phyloP scores from a whole-genome alignment of 2,888 invertebrate genomes.

The Epinotia demarniana region DNA sequence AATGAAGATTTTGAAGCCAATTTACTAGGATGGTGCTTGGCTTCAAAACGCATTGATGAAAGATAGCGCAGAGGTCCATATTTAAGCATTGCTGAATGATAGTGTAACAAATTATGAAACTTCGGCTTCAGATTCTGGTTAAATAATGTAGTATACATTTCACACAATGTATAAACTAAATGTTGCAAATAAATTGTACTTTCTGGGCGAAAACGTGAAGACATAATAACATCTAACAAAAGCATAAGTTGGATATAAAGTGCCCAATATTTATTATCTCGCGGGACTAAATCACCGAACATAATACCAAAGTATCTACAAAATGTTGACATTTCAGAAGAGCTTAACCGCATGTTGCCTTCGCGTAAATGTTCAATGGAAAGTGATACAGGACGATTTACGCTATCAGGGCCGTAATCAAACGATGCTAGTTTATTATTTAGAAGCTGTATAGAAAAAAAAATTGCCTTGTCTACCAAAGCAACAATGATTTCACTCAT shows the following conservation, averaged over 20 bases:
- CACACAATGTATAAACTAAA: constrained; percentile 24
- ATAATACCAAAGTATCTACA: constrained; percentile 42
- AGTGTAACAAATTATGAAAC: constrained; percentile 41
- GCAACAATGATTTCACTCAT: constrained; percentile 27
- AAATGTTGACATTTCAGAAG: constrained; percentile 24
- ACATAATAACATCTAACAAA: constrained; percentile 36
- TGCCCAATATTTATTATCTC: constrained; percentile 36
- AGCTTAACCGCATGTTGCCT: constrained; percentile 26
- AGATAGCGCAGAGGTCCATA: constrained; percentile 35
- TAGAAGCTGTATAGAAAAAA: constrained; percentile 17
- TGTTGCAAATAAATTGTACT: constrained; percentile 14
- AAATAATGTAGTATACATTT: constrained; percentile 39
- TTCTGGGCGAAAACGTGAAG: constrained; percentile 16
- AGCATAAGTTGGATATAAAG: constrained; percentile 38
- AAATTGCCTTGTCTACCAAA: constrained; percentile 31
- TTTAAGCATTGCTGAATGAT: constrained; percentile 22
- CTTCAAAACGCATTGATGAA: constrained; percentile 40
- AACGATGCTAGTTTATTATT: constrained; percentile 38
- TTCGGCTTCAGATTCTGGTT: constrained; percentile 33
- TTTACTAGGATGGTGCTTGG: constrained; percentile 42
- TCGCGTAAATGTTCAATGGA: constrained; percentile 34
- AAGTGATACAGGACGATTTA: constrained; percentile 2
- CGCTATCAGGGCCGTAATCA: constrained; percentile 34
- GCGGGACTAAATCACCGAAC: constrained; percentile 40
- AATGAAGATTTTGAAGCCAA: constrained; percentile 34